Percentiles rank a stretch among this genome's conserved stretches.
Conservation (phyloP, 2,113 vertebrate genomes). For the Pipra filicauda region DNA sequence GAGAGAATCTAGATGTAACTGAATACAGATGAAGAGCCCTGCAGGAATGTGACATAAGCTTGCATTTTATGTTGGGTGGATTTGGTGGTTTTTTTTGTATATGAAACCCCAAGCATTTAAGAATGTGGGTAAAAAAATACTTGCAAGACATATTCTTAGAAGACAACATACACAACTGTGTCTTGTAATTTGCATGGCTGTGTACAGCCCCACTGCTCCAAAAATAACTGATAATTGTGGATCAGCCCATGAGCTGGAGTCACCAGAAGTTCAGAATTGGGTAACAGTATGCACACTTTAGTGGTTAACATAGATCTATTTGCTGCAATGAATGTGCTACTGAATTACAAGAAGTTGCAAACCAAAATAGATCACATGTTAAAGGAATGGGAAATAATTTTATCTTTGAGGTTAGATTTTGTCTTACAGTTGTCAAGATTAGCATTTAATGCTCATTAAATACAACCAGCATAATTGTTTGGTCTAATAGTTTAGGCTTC, state of each 20-base stretch:
- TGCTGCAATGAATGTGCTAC: not conserved
- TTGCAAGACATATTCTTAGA: constrained; percentile 62
- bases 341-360: not conserved
- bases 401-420: not conserved
- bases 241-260: constrained; percentile 41
- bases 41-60: not conserved
- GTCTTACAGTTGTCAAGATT: not conserved
- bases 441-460: not conserved
- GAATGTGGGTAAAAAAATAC: constrained; percentile 24
- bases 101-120: constrained; percentile 23
- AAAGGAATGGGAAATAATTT: not conserved
- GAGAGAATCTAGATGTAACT: not conserved
- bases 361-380: not conserved
- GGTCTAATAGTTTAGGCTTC: not conserved
- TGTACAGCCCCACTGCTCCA: constrained; percentile 23
- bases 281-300: constrained; percentile 5
- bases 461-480: not conserved
- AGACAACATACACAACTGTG: not conserved
- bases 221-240: constrained; percentile 73
- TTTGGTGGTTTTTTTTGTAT: not conserved
- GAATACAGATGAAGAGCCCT: not conserved
- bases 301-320: not conserved
- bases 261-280: constrained; percentile 57
- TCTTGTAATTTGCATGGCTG: constrained; percentile 70
- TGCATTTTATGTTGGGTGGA: not conserved